These are phyloP conservation scores for Neoitamus cyanurus DNA, from an alignment of 2,888 invertebrate genomes.

Conservation along the genomic window DNA sequence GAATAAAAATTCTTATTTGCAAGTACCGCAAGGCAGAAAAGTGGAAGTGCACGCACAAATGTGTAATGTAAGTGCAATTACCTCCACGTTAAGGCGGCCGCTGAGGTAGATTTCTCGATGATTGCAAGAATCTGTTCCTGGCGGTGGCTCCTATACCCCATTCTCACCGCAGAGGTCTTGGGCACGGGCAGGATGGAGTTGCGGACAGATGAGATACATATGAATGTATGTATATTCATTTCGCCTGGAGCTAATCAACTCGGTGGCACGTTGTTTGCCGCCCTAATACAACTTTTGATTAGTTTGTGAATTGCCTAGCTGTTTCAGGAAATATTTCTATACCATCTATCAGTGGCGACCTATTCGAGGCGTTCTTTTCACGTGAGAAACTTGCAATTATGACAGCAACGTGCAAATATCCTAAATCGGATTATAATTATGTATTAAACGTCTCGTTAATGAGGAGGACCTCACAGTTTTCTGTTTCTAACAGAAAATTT, in stretches of 20 bases:
- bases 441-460: neutral
- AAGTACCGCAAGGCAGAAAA: conserved; percentile 13
- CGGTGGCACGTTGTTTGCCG: conserved; percentile 32
- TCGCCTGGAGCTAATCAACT: conserved; percentile 26
- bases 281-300: conserved; percentile 28
- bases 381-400: conserved; percentile 29
- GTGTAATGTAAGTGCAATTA: conserved; percentile 26
- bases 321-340: neutral
- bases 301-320: neutral
- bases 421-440: neutral
- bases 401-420: neutral
- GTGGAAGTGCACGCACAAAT: conserved; percentile 13
- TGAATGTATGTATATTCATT: too few species aligned
- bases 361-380: neutral
- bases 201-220: conserved; percentile 8
- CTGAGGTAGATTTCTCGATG: neutral
- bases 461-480: neutral
- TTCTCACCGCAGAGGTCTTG: neutral
- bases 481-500: too few species aligned
- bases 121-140: neutral
- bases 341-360: neutral
- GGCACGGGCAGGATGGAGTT: neutral
- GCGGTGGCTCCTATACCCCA: neutral
- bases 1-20: conserved; percentile 28
- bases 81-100: conserved; percentile 2